Base-by-base conservation (phyloP, 2,888 invertebrate genomes). In the Amphipoea oculea region DNA sequence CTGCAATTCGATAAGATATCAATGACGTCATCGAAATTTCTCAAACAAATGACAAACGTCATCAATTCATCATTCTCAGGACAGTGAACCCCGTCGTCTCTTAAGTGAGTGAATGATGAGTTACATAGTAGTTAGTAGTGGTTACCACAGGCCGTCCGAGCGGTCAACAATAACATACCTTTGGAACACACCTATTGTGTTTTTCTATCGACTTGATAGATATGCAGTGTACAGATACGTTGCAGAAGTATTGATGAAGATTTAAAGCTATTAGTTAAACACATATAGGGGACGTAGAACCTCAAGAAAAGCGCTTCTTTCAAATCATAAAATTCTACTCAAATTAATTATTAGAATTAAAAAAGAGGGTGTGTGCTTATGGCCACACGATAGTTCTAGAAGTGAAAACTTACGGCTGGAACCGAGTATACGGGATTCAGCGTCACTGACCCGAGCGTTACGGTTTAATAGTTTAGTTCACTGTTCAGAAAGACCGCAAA, bases 141-240 rank as follows among this genome's bases (percentile, higher is more conserved):
- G 73, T 67, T 80, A 74, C 65, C 63, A 65, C 63, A 72, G 12
- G 73, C 81, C 68, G 90, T 89, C 92, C 90, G 92, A 90, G 88
- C 90, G 89, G 87, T 91, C 91, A 91, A 93, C 93, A 93, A 93
- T 94, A 94, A 94, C 93, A 94, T 92, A 92, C 91, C 89, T 90
- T 91, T 84, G 82, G 90, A 90, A 91, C 90, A 85, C 77, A 80
- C 76, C 93, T 84, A 94, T 94, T 94, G 94, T 94, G 86, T 93
- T 94, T 93, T 93, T 94, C 81, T 83, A 65, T 57, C 60, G 12
- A 54, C 62, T 63, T 73, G 54, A 76, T 69, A 68, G 76, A 51
- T 65, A 12, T 14, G 60, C 75, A 68, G 36, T 69, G 57, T 0
- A 48, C 60, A 84, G 40, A 40, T 40, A 45, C 51, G 51, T 60